Evolutionary conservation across 1,140 invertebrate species (phyloP).

Genomic region (Euwallacea similis): DNA sequence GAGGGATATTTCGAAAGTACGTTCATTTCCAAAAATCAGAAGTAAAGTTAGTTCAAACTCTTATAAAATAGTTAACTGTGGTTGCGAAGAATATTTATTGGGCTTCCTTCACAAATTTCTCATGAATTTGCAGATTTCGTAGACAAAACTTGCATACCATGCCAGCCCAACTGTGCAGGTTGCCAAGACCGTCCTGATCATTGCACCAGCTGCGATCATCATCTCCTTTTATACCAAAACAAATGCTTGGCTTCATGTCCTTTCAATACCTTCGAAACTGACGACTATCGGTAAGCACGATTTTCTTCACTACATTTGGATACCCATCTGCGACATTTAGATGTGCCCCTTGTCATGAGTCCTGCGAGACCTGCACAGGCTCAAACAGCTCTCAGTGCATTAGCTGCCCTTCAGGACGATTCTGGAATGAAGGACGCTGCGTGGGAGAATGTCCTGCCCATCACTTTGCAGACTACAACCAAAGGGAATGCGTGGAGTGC

Average conservation of each 20-base stretch:
- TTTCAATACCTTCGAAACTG: constrained; percentile 76
- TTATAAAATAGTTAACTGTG: too few species aligned
- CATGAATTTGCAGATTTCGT: constrained; percentile 61
- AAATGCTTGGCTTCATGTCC: constrained; percentile 82
- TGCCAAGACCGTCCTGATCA: constrained; percentile 78
- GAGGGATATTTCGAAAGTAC: constrained; percentile 84
- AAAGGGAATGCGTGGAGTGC: constrained; percentile 72
- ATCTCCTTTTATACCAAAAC: constrained; percentile 76
- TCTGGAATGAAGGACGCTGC: constrained; percentile 66
- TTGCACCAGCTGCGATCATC: constrained; percentile 82
- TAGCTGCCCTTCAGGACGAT: constrained; percentile 69
- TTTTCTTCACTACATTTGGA: background rate
- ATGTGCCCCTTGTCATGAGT: constrained; percentile 74
- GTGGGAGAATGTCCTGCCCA: constrained; percentile 69
- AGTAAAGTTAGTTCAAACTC: too few species aligned
- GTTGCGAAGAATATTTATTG: background rate
- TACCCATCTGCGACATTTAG: constrained; percentile 47
- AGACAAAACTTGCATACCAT: constrained; percentile 75
- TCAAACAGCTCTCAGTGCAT: constrained; percentile 77
- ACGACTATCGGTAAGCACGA: constrained; percentile 68
- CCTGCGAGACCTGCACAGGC: constrained; percentile 82
- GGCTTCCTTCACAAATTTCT: background rate
- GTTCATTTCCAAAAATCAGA: constrained; percentile 26
- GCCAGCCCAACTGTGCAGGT: constrained; percentile 77
- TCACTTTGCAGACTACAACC: constrained; percentile 73